Conservation (phyloP, 2,797 vertebrate species). For the Buceros bicornis region DNA sequence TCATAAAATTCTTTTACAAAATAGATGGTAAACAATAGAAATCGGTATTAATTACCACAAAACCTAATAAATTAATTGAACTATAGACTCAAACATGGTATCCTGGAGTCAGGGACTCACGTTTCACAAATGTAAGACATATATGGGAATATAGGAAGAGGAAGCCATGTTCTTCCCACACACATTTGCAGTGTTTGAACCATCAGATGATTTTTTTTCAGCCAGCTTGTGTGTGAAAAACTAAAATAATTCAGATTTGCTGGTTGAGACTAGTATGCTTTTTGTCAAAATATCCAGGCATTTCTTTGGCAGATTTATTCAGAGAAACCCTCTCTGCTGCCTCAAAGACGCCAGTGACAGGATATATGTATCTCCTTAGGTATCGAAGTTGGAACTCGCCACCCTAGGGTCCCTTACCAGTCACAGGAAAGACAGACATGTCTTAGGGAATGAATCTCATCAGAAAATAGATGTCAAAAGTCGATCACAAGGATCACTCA, state of each 20-base stretch:
- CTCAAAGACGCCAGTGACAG: conserved; percentile 3
- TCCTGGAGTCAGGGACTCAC: background rate
- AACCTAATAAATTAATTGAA: background rate
- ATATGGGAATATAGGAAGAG: background rate
- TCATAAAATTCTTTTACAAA: background rate
- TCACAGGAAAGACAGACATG: background rate
- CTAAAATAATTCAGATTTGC: background rate
- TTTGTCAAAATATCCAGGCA: background rate
- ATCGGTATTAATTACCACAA: background rate
- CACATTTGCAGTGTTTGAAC: background rate
- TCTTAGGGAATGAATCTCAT: background rate
- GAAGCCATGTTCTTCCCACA: background rate
- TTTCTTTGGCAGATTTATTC: background rate
- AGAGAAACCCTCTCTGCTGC: background rate
- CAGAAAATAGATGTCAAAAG: background rate
- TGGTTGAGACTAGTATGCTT: background rate
- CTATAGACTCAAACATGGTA: background rate
- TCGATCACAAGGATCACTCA: background rate
- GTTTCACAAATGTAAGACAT: background rate
- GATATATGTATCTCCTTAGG: background rate
- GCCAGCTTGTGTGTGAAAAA: background rate
- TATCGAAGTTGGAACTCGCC: background rate
- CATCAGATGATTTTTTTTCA: background rate
- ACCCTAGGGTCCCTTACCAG: background rate
- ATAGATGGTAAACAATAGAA: background rate